Conservation (phyloP, 1,140 invertebrate species). For the Leptinotarsa defecta region DNA sequence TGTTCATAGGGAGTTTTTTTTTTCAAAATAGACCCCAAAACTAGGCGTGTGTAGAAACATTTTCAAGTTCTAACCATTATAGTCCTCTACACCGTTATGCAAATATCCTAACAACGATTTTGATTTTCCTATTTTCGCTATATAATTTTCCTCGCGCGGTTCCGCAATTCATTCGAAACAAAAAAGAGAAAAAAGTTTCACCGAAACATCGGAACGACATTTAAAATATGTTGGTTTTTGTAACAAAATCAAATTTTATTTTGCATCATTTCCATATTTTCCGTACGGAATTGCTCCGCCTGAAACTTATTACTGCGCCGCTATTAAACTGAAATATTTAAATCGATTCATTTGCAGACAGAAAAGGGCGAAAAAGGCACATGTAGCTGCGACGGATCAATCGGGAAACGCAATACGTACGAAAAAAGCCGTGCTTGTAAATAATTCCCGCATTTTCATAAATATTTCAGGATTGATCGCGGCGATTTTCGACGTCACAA, state of each 20-base stretch:
- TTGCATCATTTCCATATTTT: constrained; percentile 42
- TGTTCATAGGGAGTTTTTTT: too few species aligned
- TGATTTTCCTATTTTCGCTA: constrained; percentile 20
- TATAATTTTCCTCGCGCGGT: constrained; percentile 20
- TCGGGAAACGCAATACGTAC: constrained; percentile 42
- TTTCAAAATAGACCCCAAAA: too few species aligned
- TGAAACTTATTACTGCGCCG: constrained; percentile 38
- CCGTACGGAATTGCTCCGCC: constrained; percentile 32
- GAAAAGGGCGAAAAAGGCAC: constrained; percentile 31
- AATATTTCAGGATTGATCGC: constrained; percentile 43
- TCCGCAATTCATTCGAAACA: constrained; percentile 20
- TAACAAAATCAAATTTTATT: constrained; percentile 41
- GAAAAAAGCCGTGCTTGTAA: constrained; percentile 37
- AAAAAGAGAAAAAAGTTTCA: constrained; percentile 9
- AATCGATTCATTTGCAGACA: constrained; percentile 42
- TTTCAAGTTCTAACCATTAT: too few species aligned
- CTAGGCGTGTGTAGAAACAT: too few species aligned
- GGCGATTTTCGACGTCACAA: constrained; percentile 41
- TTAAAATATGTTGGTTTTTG: constrained; percentile 34
- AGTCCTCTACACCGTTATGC: too few species aligned
- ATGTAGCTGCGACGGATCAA: constrained; percentile 35
- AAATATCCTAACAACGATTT: background rate
- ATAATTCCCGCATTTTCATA: constrained; percentile 39
- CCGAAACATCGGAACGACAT: constrained; percentile 31
- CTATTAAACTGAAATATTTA: constrained; percentile 43